Evolutionary conservation across 2,113 vertebrate species (phyloP).

Genomic region (Phylloscopus trochiloides): DNA sequence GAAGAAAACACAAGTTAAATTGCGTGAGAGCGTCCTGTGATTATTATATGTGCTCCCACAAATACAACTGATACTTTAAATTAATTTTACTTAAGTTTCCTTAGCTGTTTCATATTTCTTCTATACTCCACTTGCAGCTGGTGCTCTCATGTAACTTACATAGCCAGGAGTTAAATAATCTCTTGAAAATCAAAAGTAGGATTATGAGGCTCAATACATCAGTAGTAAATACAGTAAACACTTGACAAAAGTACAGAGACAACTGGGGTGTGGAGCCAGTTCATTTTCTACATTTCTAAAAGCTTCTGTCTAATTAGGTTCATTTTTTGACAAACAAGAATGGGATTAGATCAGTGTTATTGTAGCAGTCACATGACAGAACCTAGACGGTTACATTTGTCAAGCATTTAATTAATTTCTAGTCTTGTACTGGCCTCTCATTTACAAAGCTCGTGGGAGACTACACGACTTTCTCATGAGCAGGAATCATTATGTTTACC

Average conservation of each 20-base stretch:
- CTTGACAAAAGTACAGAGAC: constrained; percentile 21
- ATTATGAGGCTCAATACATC: not conserved
- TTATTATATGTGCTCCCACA: not conserved
- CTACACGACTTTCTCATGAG: not conserved
- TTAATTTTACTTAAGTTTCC: not conserved
- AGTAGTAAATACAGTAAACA: constrained; percentile 20
- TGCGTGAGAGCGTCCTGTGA: not conserved
- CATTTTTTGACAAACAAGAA: not conserved
- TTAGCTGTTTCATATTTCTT: not conserved
- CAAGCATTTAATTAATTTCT: not conserved
- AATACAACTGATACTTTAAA: not conserved
- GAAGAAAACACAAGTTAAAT: constrained; percentile 20
- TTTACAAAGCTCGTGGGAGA: not conserved
- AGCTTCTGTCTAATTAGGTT: not conserved
- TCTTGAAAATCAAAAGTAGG: not conserved
- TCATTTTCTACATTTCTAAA: not conserved
- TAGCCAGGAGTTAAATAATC: not conserved
- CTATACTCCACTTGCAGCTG: not conserved
- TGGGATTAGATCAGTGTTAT: not conserved
- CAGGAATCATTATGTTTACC: not conserved
- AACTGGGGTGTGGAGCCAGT: not conserved
- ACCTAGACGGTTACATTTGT: not conserved
- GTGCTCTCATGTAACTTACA: not conserved
- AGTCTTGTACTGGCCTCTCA: not conserved
- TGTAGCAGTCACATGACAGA: not conserved